Evolutionary conservation across 2,113 vertebrate species (phyloP).

Genomic region (Chloropsis cyanopogon): DNA sequence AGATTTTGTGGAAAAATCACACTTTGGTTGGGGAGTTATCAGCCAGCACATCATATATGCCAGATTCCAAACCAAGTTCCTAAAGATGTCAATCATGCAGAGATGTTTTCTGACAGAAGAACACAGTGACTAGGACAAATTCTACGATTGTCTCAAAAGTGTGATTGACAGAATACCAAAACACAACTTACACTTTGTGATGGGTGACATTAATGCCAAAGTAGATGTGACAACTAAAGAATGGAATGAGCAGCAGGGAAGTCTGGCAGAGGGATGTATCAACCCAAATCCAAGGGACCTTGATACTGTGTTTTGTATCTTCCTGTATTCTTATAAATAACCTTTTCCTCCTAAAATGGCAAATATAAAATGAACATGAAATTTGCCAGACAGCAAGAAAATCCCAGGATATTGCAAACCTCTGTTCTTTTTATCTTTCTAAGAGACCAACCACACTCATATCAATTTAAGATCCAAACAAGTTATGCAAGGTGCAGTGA

Average conservation of each 20-base stretch:
- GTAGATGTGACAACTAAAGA: conserved; percentile 44
- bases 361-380: not conserved
- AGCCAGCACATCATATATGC: conserved; percentile 30
- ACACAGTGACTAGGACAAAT: conserved; percentile 50
- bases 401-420: not conserved
- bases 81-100: conserved; percentile 42
- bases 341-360: not conserved
- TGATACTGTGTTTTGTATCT: not conserved
- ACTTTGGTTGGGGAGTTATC: not conserved
- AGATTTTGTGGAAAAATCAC: conserved; percentile 14
- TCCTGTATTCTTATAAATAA: not conserved
- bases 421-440: not conserved
- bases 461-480: not conserved
- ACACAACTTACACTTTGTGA: conserved; percentile 56
- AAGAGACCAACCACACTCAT: not conserved
- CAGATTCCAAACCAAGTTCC: conserved; percentile 56
- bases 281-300: not conserved
- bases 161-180: conserved; percentile 69
- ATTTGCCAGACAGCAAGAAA: not conserved
- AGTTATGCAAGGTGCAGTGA: not conserved
- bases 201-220: conserved; percentile 50
- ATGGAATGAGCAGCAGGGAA: conserved; percentile 43
- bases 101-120: conserved; percentile 60
- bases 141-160: conserved; percentile 47
- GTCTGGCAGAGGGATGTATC: not conserved